phyloP scores from a whole-genome alignment of 2,888 invertebrate species.

The Xanthostigma xanthostigma region DNA sequence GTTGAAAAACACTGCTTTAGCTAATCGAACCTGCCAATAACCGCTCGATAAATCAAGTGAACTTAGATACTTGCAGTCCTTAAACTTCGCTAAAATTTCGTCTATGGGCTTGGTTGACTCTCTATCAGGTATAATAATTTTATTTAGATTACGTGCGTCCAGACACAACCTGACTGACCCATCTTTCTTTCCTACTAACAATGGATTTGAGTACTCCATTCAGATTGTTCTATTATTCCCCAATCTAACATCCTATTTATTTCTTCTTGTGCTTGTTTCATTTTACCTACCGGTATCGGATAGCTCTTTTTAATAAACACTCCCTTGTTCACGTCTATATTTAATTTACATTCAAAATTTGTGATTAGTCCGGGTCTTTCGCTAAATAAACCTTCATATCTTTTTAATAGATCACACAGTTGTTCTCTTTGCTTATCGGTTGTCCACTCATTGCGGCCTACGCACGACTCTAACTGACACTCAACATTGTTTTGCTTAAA shows the following conservation, averaged over 20 bases:
- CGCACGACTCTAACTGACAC: too few species aligned
- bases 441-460: too few species aligned
- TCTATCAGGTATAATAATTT: too few species aligned
- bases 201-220: slow-evolving; percentile 2
- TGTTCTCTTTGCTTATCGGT: too few species aligned
- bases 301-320: not conserved
- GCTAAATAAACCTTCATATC: too few species aligned
- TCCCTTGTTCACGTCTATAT: too few species aligned
- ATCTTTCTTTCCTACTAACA: slow-evolving; percentile 4
- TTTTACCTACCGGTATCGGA: not conserved
- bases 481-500: too few species aligned
- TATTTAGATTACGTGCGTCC: slow-evolving; percentile 3
- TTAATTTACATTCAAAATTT: too few species aligned
- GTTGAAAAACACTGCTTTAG: too few species aligned
- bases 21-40: not conserved
- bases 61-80: not conserved
- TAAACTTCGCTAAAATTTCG: not conserved
- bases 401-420: too few species aligned
- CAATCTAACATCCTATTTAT: slow-evolving; percentile 1
- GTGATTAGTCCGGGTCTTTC: too few species aligned
- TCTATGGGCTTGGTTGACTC: not conserved
- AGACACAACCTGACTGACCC: slow-evolving; percentile 3
- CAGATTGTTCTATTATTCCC: not conserved
- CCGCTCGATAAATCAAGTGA: not conserved
- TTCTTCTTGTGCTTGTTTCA: not conserved